Conservation (phyloP, 2,113 vertebrate species). For the Pollachius pollachius region DNA sequence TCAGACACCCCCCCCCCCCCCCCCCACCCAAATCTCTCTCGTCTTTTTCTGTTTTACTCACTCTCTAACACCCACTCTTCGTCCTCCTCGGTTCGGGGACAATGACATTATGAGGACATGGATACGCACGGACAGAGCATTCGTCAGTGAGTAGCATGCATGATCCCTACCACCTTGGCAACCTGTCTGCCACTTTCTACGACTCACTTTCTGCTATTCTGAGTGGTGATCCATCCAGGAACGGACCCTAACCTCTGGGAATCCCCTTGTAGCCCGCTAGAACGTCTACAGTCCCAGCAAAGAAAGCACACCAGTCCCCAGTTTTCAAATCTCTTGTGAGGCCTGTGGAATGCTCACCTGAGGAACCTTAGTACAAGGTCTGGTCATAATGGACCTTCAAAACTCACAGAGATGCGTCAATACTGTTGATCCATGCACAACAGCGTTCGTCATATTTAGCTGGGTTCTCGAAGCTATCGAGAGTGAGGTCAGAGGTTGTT, state of each 20-base stretch:
- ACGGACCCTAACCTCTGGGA: not conserved
- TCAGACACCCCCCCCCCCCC: not conserved
- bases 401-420: not conserved
- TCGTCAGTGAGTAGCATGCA: no score
- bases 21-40: not conserved
- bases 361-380: no score
- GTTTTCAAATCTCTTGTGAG: no score
- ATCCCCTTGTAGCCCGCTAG: not conserved
- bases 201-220: no score
- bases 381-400: not conserved
- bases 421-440: not conserved
- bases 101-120: conserved; percentile 48
- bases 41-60: conserved; percentile 21
- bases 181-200: no score
- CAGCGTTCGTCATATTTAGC: not conserved
- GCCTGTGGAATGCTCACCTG: no score
- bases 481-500: conserved; percentile 8
- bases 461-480: not conserved
- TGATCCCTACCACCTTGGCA: no score
- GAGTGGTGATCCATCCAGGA: no score
- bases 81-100: conserved; percentile 18
- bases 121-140: conserved; percentile 10
- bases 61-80: not conserved
- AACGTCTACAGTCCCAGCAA: not conserved
- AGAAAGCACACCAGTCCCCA: no score